Percentiles rank a stretch among this genome's conserved stretches.
phyloP scores from a whole-genome alignment of 2,113 vertebrate genomes.

The Tringa solitaria region DNA sequence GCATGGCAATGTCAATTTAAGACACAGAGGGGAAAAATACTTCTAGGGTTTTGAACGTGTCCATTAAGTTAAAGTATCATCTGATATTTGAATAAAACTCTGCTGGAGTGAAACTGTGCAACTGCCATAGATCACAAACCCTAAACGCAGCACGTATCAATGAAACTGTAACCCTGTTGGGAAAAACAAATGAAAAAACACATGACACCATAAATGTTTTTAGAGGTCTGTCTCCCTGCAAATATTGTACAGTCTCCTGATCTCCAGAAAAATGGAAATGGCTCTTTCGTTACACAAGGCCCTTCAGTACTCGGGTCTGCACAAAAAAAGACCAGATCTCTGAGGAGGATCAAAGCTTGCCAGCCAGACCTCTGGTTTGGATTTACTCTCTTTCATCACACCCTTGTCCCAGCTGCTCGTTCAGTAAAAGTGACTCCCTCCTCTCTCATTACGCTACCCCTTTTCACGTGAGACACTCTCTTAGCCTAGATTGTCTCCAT shows the following conservation, averaged over 20 bases:
- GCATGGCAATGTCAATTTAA: background rate
- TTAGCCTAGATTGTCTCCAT: background rate
- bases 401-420: background rate
- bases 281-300: background rate
- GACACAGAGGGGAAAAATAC: background rate
- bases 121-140: background rate
- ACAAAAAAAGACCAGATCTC: background rate
- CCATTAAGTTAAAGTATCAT: background rate
- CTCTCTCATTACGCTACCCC: background rate
- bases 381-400: conserved; percentile 19
- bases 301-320: background rate
- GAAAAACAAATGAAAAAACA: conserved; percentile 1
- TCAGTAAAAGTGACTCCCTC: background rate
- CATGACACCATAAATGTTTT: background rate
- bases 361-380: background rate
- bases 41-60: background rate
- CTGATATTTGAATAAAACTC: background rate
- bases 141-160: background rate
- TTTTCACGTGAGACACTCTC: background rate
- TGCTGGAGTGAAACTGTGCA: background rate
- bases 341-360: background rate
- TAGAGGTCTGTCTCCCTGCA: background rate
- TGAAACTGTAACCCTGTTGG: background rate
- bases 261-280: background rate
- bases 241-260: background rate